Evolutionary conservation across 2,797 vertebrate species (phyloP), one percentile per base, ranked within the genome.

Genomic region (Bovichtus variegatus): DNA sequence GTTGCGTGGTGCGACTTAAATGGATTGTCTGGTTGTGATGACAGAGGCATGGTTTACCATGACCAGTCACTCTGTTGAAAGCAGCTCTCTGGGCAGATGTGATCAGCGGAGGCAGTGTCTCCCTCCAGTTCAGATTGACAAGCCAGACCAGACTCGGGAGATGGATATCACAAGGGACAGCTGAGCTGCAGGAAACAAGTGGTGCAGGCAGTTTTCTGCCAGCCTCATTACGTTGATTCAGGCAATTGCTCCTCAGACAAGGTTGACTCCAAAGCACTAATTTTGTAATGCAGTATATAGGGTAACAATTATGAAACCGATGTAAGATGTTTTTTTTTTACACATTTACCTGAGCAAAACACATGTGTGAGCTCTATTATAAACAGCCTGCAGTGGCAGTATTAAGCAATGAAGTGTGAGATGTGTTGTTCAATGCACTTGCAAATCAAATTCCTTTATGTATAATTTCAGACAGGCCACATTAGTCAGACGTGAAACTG

Each of bases 111-210:
- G 89, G 89, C 91, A 89, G 74, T 80, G 85, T 83, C 86, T 86
- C 84, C 91, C 84, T 81, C 77, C 85, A 86, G 87, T 84, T 81
- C 82, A 89, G 91, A 93, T 87, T 93, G 92, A 93, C 93, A 91
- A 88, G 87, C 83, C 82, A 87, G 91, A 89, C 88, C 83, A 84
- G 83, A 90, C 88, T 90, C 74, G 58, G 69, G 84, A 91, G 92
- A 94, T 90, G 80, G 90, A 91, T 93, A 94, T 93, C 90, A 90
- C 89, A 83, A 76, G 88, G 86, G 92, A 91, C 90, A 89, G 89
- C 85, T 79, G 88, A 83, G 90, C 85, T 88, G 87, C 85, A 88
- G 90, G 89, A 90, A 93, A 92, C 85, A 89, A 90, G 76, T 68
- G 82, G 85, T 80, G 90, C 90, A 88, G 88, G 87, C 89, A 91